Percentiles rank a stretch among this genome's conserved stretches.
Conservation (phyloP, 2,888 invertebrate species). For the Nysson spinosus region DNA sequence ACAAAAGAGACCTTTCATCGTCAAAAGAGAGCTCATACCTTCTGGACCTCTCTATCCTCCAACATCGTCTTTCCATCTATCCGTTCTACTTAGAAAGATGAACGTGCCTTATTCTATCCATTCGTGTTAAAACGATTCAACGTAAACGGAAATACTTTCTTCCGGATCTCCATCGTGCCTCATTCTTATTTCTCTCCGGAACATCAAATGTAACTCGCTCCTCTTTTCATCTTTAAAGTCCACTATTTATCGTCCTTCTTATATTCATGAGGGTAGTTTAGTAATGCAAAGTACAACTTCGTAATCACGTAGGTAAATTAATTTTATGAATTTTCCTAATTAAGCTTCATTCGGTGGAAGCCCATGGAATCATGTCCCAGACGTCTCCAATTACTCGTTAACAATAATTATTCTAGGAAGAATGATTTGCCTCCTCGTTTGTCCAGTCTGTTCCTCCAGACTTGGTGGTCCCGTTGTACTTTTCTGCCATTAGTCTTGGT, state of each 20-base stretch:
- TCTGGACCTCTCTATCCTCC: conserved; percentile 12
- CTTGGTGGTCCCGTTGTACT: conserved; percentile 50
- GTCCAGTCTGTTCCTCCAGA: conserved; percentile 3
- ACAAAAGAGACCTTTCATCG: conserved; percentile 54
- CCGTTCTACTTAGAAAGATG: conserved; percentile 14
- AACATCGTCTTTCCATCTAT: conserved; percentile 11
- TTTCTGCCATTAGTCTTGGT: conserved; percentile 62
- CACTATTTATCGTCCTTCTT: no score
- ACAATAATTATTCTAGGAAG: not conserved
- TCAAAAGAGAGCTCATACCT: conserved; percentile 37
- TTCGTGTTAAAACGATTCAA: not conserved
- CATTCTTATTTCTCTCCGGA: no score
- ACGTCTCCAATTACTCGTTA: not conserved
- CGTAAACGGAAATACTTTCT: no score
- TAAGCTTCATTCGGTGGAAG: not conserved
- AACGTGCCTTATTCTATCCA: not conserved
- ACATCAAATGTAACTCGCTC: no score
- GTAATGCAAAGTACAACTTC: no score
- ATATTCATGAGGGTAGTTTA: no score
- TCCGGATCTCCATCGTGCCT: not conserved
- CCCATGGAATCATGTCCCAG: not conserved
- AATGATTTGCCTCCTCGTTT: not conserved
- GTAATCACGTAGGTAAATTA: no score
- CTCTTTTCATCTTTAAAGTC: no score
- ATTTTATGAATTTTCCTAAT: no score